Evolutionary conservation across 2,113 vertebrate species (phyloP).

Genomic region (Poicephalus gulielmi): DNA sequence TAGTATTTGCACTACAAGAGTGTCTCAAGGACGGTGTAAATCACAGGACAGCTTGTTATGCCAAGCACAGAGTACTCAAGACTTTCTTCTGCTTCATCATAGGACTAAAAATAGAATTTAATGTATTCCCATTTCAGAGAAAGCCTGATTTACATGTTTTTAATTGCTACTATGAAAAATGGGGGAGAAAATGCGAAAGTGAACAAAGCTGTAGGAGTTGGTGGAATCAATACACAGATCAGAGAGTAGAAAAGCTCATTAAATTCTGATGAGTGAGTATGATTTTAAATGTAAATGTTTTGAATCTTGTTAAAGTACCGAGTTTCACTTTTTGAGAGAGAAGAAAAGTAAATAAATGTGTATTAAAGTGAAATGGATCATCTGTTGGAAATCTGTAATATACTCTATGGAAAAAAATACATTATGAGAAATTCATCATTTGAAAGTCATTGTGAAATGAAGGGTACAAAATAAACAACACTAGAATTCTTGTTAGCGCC

Average conservation of each 20-base stretch:
- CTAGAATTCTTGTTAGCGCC: not conserved
- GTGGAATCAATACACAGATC: not conserved
- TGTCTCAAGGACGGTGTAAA: not conserved
- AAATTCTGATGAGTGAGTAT: not conserved
- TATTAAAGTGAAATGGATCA: not conserved
- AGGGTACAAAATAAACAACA: not conserved
- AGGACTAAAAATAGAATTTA: not conserved
- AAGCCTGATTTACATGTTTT: not conserved
- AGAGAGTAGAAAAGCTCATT: not conserved
- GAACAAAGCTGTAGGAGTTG: not conserved
- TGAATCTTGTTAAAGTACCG: not conserved
- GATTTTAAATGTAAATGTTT: not conserved
- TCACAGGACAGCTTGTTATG: not conserved
- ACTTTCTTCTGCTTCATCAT: not conserved
- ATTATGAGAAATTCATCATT: not conserved
- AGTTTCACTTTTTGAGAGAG: not conserved
- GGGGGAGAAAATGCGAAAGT: not conserved
- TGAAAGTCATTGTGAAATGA: not conserved
- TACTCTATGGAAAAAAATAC: not conserved
- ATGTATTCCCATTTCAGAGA: not conserved
- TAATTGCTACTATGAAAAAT: conserved; percentile 7
- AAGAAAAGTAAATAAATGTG: not conserved
- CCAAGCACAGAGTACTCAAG: not conserved
- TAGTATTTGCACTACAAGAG: not conserved
- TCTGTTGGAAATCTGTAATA: not conserved